Evolutionary conservation across 1,140 invertebrate genomes (phyloP), one percentile per base, ranked within the genome.

Genomic region (Lysiphlebus fabarum): DNA sequence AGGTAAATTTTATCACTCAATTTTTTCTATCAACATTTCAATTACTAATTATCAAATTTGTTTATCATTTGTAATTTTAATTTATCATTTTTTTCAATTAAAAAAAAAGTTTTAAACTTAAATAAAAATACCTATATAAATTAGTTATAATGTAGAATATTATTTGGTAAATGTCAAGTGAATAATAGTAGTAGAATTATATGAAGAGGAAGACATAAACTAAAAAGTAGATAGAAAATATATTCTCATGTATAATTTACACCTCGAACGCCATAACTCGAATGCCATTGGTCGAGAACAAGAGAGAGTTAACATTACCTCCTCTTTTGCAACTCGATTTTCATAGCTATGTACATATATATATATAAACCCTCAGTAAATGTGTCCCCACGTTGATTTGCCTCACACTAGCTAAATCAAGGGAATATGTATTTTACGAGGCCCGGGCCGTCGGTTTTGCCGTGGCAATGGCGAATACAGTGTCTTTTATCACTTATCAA

Each of bases 1-100:
- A 95, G 87, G 93, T 95, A 17, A 36, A 40, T 60, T 34, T 47
- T 41, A 9, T 34, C 5, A 37, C 9, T 10, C 10, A n/a, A 41
- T 37, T 56, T 61, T 59, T 61, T 47, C 38, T 6, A 47, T 1
- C 26, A 44, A n/a, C 54, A 45, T 2, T 17, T 36, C 10, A 14
- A 5, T 37, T 14, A 12, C 14, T 40, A 6, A 6, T 9, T 5
- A 36, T 34, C 17, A 6, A 49, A 34, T 49, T 7, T 3, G 5
- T 2, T 10, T 49, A 33, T n/a, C n/a, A n/a, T n/a, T n/a, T n/a
- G n/a, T n/a, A n/a, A n/a, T n/a, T n/a, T n/a, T n/a, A n/a, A n/a
- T n/a, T n/a, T n/a, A n/a, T n/a, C n/a, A n/a, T n/a, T n/a, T n/a
- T n/a, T n/a, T n/a, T n/a, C n/a, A n/a, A n/a, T n/a, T n/a, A n/a